Evolutionary conservation across 2,888 invertebrate genomes (phyloP).

Genomic region (Melanotus villosus): DNA sequence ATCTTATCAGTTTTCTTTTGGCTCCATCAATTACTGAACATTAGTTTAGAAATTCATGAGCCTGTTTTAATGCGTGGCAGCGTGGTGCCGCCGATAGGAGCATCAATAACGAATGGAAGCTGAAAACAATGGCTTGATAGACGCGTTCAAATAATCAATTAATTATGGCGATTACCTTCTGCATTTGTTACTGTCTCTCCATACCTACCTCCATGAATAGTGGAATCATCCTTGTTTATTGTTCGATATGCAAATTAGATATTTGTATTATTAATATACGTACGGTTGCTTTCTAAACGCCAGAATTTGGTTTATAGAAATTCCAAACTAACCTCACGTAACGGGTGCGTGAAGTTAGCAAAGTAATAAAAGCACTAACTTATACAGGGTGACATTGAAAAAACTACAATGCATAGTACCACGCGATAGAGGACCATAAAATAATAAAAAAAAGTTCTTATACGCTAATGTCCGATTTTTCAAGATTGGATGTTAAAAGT

Average conservation of each 20-base stretch:
- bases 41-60: conserved; percentile 40
- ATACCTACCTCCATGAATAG: conserved; percentile 32
- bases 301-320: too few relatives aligned
- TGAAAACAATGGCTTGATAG: conserved; percentile 34
- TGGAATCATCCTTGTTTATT: conserved; percentile 32
- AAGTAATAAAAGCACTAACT: too few relatives aligned
- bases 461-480: too few relatives aligned
- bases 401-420: too few relatives aligned
- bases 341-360: too few relatives aligned
- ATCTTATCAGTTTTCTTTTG: conserved; percentile 11
- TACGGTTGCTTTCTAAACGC: conserved; percentile 5
- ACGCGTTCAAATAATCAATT: conserved; percentile 39
- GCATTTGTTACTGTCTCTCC: conserved; percentile 29
- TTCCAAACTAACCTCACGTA: too few relatives aligned
- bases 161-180: conserved; percentile 38
- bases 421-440: too few relatives aligned
- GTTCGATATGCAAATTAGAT: conserved; percentile 31
- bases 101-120: conserved; percentile 38
- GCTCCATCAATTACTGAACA: conserved; percentile 27
- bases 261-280: conserved; percentile 33
- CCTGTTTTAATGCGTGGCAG: conserved; percentile 33
- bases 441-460: too few relatives aligned
- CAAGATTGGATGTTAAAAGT: too few relatives aligned
- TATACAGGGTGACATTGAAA: too few relatives aligned
- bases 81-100: conserved; percentile 31